phyloP scores from a whole-genome alignment of 2,888 invertebrate species.

The Diarsia rubi region DNA sequence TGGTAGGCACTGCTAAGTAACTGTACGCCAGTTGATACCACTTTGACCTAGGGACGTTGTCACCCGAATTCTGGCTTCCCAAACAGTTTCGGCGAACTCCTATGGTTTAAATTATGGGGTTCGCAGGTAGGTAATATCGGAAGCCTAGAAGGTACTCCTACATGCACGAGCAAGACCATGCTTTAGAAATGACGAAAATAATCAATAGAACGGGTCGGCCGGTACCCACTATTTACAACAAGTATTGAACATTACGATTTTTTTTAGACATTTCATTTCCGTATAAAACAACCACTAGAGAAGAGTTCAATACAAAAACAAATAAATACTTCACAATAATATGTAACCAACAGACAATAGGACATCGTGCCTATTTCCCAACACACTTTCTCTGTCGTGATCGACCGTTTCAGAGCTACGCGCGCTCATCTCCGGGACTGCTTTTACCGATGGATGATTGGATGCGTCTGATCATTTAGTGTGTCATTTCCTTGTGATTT shows the following conservation, averaged over 20 bases:
- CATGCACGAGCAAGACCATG: neutral
- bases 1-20: neutral
- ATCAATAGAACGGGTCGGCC: neutral
- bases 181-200: neutral
- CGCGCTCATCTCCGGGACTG: constrained; percentile 52
- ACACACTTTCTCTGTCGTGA: constrained; percentile 79
- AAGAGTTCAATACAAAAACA: constrained; percentile 44
- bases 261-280: neutral
- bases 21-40: neutral
- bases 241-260: neutral
- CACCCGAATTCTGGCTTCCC: neutral
- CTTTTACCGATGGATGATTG: constrained; percentile 40
- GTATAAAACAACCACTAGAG: constrained; percentile 1
- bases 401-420: constrained; percentile 69
- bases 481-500: constrained; percentile 61
- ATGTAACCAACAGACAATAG: constrained; percentile 61
- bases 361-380: constrained; percentile 66
- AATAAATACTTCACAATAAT: constrained; percentile 59
- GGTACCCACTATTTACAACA: neutral
- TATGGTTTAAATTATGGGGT: neutral
- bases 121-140: neutral
- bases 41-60: neutral
- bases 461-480: constrained; percentile 44
- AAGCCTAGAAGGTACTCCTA: neutral
- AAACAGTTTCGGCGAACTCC: neutral